phyloP scores from a whole-genome alignment of 2,888 invertebrate genomes.

The Cantharis rustica region DNA sequence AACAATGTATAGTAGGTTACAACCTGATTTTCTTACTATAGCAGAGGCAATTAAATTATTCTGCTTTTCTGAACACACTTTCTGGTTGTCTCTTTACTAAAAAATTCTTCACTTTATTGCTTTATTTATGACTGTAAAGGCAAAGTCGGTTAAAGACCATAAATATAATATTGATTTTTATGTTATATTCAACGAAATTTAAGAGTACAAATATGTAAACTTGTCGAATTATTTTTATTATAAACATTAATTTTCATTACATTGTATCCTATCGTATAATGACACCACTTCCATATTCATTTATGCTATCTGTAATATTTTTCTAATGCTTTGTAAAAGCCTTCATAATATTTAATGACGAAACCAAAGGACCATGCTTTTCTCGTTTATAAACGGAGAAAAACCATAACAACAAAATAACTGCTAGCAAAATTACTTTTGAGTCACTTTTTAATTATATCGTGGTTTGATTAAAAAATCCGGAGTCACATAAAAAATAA shows the following conservation, averaged over 20 bases:
- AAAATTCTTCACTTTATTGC: conserved; percentile 26
- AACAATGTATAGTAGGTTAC: not conserved
- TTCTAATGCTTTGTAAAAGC: not conserved
- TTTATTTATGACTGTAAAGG: conserved; percentile 29
- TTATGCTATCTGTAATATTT: not conserved
- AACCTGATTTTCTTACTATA: conserved; percentile 15
- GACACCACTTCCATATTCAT: not conserved
- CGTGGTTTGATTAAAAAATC: conserved; percentile 57
- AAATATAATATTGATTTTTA: conserved; percentile 30
- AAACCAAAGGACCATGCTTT: not conserved
- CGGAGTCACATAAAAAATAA: conserved; percentile 55
- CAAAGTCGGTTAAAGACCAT: conserved; percentile 24
- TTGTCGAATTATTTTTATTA: not conserved
- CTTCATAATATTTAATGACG: not conserved
- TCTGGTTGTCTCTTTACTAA: conserved; percentile 19
- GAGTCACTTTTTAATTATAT: conserved; percentile 43
- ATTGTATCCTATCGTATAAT: not conserved
- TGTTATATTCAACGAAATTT: conserved; percentile 28
- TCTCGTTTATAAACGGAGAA: conserved; percentile 16
- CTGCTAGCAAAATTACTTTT: conserved; percentile 24
- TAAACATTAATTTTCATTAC: not conserved
- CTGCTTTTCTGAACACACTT: conserved; percentile 24
- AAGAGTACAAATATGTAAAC: conserved; percentile 21
- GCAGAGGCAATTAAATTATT: conserved; percentile 27
- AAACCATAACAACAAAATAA: conserved; percentile 22